Base-by-base conservation (phyloP, 2,113 vertebrate species). In the Syngnathoides biaculeatus region DNA sequence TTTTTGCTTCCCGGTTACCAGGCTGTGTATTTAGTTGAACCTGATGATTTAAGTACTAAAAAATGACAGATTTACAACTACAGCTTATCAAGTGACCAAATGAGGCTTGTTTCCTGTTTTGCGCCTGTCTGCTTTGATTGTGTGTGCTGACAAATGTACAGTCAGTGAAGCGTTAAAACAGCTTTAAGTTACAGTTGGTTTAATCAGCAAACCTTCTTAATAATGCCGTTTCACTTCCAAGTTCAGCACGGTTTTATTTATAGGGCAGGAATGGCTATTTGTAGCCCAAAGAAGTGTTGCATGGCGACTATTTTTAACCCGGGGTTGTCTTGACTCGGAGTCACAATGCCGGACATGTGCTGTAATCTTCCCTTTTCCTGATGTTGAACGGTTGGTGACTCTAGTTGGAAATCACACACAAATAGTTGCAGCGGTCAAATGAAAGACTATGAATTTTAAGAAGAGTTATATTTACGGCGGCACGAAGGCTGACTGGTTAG, bases 181-280 rank as follows among this genome's bases (percentile, higher is more conserved):
- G 55, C 14, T 57, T 57, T 14, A 26, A 26, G 55, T 57, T 61
- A 50, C 42, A 40, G 22, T 79, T 63, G 69, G 64, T 75, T 86
- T 82, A 69, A 79, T 74, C 68, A 82, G 64, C 57, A 64, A 63
- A 50, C 53, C 40, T 75, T 64, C 45, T 45, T 81, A 79, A 82
- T 79, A 68, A 82, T 67, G 30, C 71, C 63, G 84, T 70, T 77
- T 50, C 35, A 76, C 73, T 77, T 87, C 86, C 83, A 87, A 77
- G 75, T 81, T 65, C 68, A 77, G 50, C 67, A 35, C 53, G 74
- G 69, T 78, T 79, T 62, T 90, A 89, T 92, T 90, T 87, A 85
- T 86, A 84, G 89, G 70, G 47, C 71, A 79, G 76, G 79, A 85
- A 84, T 81, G 72, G 68, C 81, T 90, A 88, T 89, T 90, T 86